A percentile compares a stretch with the other conserved stretches of the same genome.
These are phyloP conservation scores for Rhinogobius similis DNA, from an alignment of 2,113 vertebrate genomes.

Conservation along the genomic window DNA sequence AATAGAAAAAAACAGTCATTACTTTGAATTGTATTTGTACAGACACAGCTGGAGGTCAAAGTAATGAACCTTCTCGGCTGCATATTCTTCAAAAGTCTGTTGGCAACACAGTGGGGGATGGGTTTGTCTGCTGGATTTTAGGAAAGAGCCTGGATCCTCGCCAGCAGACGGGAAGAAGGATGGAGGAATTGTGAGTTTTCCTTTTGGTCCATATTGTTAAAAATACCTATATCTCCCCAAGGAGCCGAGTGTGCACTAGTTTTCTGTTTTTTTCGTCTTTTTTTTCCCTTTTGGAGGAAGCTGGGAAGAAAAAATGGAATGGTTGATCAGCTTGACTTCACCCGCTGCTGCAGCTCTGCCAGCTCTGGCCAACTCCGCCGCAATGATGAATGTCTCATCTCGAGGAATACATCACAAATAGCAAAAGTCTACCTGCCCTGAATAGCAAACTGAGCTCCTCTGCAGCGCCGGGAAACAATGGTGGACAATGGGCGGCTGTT, in stretches of 20 bases:
- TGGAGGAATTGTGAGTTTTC: constrained; percentile 47
- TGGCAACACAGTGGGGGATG: constrained; percentile 48
- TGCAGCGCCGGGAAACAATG: constrained; percentile 56
- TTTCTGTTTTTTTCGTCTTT: constrained; percentile 37
- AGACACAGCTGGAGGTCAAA: constrained; percentile 54
- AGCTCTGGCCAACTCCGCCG: constrained; percentile 64
- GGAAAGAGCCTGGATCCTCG: constrained; percentile 57
- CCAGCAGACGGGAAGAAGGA: constrained; percentile 62
- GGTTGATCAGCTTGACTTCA: constrained; percentile 69
- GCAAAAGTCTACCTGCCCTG: constrained; percentile 68
- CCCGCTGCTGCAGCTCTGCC: constrained; percentile 66
- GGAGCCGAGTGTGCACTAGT: constrained; percentile 41
- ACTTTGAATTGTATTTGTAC: not conserved
- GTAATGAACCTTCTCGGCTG: constrained; percentile 60
- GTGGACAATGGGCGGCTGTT: constrained; percentile 36
- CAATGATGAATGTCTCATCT: constrained; percentile 76
- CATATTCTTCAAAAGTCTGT: constrained; percentile 27
- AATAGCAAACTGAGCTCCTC: constrained; percentile 63
- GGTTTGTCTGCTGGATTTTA: constrained; percentile 56
- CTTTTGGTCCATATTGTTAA: constrained; percentile 57
- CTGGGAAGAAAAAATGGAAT: constrained; percentile 56
- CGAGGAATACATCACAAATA: constrained; percentile 74
- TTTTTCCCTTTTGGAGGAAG: constrained; percentile 23
- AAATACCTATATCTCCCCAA: constrained; percentile 65
- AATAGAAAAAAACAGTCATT: not conserved